A percentile compares a stretch with the other conserved stretches of the same genome.
These are phyloP conservation scores for Sipha maydis DNA, from an alignment of 2,888 invertebrate species.

Conservation along the genomic window DNA sequence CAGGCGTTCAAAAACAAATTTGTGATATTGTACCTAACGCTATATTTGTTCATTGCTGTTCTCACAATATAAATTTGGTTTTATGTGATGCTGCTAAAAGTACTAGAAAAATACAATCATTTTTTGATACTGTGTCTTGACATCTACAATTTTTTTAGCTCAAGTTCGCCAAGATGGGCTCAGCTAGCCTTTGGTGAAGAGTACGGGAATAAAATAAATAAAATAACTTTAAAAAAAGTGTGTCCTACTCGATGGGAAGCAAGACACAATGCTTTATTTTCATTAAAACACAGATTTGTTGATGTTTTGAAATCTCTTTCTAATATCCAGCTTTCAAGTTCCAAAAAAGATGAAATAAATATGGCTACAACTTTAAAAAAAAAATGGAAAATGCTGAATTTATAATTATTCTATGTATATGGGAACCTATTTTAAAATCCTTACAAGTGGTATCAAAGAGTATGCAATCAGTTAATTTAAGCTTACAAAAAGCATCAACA, in stretches of 20 bases:
- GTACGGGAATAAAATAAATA: too few species aligned
- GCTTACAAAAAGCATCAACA: conserved; percentile 6
- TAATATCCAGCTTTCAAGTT: background rate
- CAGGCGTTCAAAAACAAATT: conserved; percentile 14
- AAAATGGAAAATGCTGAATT: background rate
- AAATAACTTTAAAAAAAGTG: conserved; percentile 7
- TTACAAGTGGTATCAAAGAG: background rate
- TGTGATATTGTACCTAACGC: background rate
- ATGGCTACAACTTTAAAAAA: background rate
- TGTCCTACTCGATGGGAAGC: background rate
- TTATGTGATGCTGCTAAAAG: conserved; percentile 16
- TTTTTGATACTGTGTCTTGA: conserved; percentile 4
- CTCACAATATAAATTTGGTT: conserved; percentile 21
- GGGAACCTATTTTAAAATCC: background rate
- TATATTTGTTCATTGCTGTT: conserved; percentile 23
- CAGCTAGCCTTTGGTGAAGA: conserved; percentile 6
- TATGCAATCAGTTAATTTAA: conserved; percentile 3
- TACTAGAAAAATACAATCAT: background rate
- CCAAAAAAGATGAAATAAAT: background rate
- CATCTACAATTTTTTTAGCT: conserved; percentile 15
- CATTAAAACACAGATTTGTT: background rate
- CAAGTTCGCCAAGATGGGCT: conserved; percentile 25
- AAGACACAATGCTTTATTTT: background rate
- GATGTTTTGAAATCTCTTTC: background rate
- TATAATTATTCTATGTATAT: background rate